Conservation (phyloP, 1,140 invertebrate species). For the Eupristina koningsbergeri region DNA sequence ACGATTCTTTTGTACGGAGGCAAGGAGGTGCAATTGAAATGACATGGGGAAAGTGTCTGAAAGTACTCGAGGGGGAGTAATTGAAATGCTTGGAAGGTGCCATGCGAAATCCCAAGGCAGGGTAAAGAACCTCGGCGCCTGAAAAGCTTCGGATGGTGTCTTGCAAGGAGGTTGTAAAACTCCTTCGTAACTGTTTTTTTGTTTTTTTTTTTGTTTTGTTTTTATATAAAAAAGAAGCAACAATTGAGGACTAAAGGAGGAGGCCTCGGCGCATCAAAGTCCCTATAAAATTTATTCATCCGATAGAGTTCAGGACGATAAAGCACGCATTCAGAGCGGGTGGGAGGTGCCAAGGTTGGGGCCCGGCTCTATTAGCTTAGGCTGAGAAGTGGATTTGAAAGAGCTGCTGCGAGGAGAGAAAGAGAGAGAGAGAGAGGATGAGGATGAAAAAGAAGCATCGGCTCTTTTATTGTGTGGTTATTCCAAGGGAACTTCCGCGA, state of each 20-base stretch:
- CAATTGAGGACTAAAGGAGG: too few relatives aligned
- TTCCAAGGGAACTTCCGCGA: slow-evolving; percentile 6
- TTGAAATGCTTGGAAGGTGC: background rate
- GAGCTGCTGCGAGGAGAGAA: too few relatives aligned
- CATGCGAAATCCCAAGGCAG: background rate
- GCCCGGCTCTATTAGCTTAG: background rate
- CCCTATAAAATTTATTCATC: background rate
- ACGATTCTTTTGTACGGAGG: background rate
- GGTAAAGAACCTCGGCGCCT: too few relatives aligned
- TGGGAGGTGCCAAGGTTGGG: too few relatives aligned
- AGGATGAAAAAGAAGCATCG: background rate
- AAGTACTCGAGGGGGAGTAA: background rate
- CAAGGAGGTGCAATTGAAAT: background rate
- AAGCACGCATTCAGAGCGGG: background rate
- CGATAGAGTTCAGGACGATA: background rate
- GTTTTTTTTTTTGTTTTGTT: too few relatives aligned
- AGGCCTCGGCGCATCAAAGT: background rate
- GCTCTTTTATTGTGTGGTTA: slow-evolving; percentile 36
- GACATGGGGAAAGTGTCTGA: background rate
- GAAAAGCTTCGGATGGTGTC: too few relatives aligned
- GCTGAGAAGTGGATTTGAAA: background rate
- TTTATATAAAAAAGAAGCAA: too few relatives aligned
- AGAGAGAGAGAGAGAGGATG: too few relatives aligned
- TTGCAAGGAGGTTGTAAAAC: too few relatives aligned
- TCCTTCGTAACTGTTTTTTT: too few relatives aligned